Evolutionary conservation across 2,888 invertebrate species (phyloP).

Genomic region (Endotricha flammealis): DNA sequence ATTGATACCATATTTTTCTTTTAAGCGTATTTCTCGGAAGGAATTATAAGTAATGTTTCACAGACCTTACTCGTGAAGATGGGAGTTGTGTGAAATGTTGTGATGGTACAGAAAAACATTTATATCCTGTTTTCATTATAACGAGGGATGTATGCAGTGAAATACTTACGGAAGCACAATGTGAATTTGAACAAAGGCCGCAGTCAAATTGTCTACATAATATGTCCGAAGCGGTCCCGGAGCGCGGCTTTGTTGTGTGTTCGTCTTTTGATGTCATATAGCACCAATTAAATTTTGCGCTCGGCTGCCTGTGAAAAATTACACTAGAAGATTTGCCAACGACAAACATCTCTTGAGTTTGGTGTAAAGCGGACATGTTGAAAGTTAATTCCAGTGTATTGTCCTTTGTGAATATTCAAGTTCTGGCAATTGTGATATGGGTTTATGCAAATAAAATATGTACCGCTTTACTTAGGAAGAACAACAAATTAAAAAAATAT

Average conservation of each 20-base stretch:
- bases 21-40: constrained; percentile 16
- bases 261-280: constrained; percentile 38
- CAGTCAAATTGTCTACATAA: constrained; percentile 42
- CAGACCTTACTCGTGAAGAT: constrained; percentile 2
- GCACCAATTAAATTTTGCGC: constrained; percentile 57
- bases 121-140: background rate
- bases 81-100: background rate
- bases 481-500: too few species aligned
- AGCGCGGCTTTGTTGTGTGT: constrained; percentile 32
- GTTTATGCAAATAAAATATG: too few species aligned
- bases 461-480: too few species aligned
- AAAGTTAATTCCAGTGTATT: constrained; percentile 4
- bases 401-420: background rate
- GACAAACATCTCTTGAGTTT: constrained; percentile 1
- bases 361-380: background rate
- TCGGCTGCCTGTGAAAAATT: constrained; percentile 48
- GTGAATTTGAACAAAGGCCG: constrained; percentile 38
- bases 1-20: constrained; percentile 23
- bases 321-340: constrained; percentile 13
- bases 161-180: constrained; percentile 16
- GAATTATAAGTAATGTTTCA: constrained; percentile 17
- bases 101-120: too few species aligned
- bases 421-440: too few species aligned
- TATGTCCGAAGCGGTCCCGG: constrained; percentile 22
- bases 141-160: constrained; percentile 6